These are phyloP conservation scores for Idaea aversata DNA, from an alignment of 2,888 invertebrate species.

Conservation along the genomic window DNA sequence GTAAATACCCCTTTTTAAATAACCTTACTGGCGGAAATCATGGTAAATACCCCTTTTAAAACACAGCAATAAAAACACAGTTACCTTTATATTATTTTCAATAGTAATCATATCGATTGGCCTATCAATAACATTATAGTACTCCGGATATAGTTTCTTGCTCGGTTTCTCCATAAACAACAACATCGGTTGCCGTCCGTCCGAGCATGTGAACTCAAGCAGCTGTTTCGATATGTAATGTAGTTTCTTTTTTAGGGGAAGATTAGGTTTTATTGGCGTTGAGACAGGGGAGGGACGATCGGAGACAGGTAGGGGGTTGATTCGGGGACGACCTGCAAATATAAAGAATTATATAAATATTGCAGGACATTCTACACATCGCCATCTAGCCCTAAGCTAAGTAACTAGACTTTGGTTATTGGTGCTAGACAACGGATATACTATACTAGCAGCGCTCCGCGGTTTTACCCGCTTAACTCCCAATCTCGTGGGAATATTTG, in stretches of 20 bases:
- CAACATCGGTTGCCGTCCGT: conserved; percentile 92
- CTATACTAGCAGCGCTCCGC: too few relatives aligned
- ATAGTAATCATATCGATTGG: conserved; percentile 98
- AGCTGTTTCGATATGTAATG: conserved; percentile 86
- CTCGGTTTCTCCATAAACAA: conserved; percentile 98
- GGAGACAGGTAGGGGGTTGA: conserved; percentile 49
- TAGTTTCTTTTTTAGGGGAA: conserved; percentile 89
- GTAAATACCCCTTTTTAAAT: too few relatives aligned
- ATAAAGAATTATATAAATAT: background rate
- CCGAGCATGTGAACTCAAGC: conserved; percentile 76
- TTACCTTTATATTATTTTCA: conserved; percentile 91
- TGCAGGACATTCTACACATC: too few relatives aligned
- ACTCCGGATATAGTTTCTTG: conserved; percentile 95
- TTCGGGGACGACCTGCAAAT: conserved; percentile 65
- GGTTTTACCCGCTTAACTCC: too few relatives aligned
- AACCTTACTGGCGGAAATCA: too few relatives aligned
- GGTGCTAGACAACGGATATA: too few relatives aligned
- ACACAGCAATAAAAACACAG: background rate
- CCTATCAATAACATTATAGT: conserved; percentile 95
- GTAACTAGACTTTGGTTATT: too few relatives aligned
- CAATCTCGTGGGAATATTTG: too few relatives aligned
- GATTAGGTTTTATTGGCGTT: conserved; percentile 61
- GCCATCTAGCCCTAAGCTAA: too few relatives aligned
- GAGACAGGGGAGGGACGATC: conserved; percentile 30
- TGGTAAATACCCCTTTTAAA: too few relatives aligned